These are phyloP conservation scores for Maniola jurtina DNA, from an alignment of 1,140 invertebrate species.

Conservation along the genomic window DNA sequence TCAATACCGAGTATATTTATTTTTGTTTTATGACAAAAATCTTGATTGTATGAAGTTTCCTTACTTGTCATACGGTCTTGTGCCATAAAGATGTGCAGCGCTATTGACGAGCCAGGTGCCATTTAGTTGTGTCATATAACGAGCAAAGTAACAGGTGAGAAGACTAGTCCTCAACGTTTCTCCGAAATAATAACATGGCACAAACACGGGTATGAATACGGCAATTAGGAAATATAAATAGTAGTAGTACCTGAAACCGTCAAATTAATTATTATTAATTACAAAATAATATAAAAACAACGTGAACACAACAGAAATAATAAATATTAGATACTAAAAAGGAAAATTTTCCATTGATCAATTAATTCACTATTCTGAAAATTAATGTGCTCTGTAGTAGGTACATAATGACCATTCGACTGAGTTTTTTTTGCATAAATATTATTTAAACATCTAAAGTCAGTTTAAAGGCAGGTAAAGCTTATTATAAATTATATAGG, in stretches of 20 bases:
- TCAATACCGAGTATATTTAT: too few species aligned
- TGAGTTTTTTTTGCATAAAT: too few species aligned
- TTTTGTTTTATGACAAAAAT: too few species aligned
- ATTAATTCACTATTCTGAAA: too few species aligned
- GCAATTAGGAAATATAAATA: conserved; percentile 82
- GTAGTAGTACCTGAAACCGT: conserved; percentile 83
- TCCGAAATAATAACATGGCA: conserved; percentile 85
- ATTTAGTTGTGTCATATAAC: conserved; percentile 86
- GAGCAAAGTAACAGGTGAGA: conserved; percentile 80
- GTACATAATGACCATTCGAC: too few species aligned
- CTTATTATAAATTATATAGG: too few species aligned
- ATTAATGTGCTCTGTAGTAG: too few species aligned
- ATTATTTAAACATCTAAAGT: too few species aligned
- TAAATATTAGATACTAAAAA: not conserved
- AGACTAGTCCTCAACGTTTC: conserved; percentile 80
- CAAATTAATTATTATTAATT: not conserved
- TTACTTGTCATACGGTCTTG: conserved; percentile 59
- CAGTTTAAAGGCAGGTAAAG: too few species aligned
- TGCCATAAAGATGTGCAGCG: conserved; percentile 71
- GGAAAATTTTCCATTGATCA: too few species aligned
- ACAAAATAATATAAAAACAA: not conserved
- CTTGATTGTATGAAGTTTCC: not conserved
- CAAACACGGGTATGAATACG: conserved; percentile 85
- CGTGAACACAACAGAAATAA: not conserved
- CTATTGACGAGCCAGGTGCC: conserved; percentile 94